Evolutionary conservation across 53 echinoderm and acorn worm genomes (phyloP), one percentile per base, ranked within the genome.

Genomic region (Luidia sarsii): DNA sequence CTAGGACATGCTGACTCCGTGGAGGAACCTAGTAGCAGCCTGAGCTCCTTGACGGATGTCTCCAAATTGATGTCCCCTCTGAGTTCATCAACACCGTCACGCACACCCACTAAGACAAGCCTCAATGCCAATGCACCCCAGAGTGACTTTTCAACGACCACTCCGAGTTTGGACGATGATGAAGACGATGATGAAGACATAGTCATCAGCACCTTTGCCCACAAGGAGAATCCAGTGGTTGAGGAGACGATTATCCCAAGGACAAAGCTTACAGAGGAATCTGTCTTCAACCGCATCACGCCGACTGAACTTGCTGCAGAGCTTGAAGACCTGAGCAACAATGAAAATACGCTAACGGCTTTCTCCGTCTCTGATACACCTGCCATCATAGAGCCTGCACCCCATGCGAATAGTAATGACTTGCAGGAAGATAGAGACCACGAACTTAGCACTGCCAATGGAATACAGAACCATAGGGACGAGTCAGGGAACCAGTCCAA

Each of bases 251-350:
- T 77, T 33, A 10, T 36, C 18, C 27, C 43, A 27, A 61, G 60
- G 30, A 19, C 29, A 59, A 31, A 15, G 2, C 32, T 14, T 14
- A 25, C 14, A 16, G 77, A 59, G 60, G 62, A 77, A 33, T 32
- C 77, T 0, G 10, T 33, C 2, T 23, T 30, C 56, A 77, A 60
- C n/a, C 45, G 35, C 3, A 7, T 77, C 18, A 21, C 77, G 9
- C 19, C 77, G 7, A 61, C 36, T 20, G 77, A 77, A 48, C 39
- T 77, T 4, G 77, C 48, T 1, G 18, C 61, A 7, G 61, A 77
- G 61, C 35, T 77, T 59, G 61, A 77, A 30, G 41, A 48, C n/a
- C 25, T 77, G 18, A 77, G 77, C 48, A 48, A 77, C 16, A 61
- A 75, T 21, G 57, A 77, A 48, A 59, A 30, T 20, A 18, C 60